Base-by-base conservation (phyloP, 2,888 invertebrate species). In the Celastrina argiolus region DNA sequence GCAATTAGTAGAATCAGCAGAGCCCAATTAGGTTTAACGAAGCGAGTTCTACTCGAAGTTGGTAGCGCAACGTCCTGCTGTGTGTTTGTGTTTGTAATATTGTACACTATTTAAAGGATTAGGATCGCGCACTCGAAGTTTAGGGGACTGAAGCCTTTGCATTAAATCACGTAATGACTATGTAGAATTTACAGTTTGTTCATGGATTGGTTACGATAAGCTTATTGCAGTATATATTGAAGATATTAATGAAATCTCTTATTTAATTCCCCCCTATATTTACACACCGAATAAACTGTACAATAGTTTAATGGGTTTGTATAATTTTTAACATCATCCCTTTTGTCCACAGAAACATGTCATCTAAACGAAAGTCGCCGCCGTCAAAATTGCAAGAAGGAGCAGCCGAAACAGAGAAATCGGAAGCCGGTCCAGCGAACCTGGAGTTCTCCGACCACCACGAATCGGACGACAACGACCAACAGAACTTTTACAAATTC, bases 281-380 rank as follows among this genome's bases (percentile, higher is more conserved):
- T n/a, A n/a, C n/a, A n/a, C n/a, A n/a, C n/a, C n/a, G n/a, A n/a
- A n/a, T n/a, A n/a, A n/a, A n/a, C n/a, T n/a, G n/a, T n/a, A n/a
- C n/a, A n/a, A n/a, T n/a, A n/a, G n/a, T n/a, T 18, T 10, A 41
- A 45, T 8, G 18, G 18, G n/a, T n/a, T n/a, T 36, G 39, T 26
- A 6, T 28, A 36, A 5, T 16, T 8, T 36, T 22, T 39, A 26
- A 59, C 6, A 6, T 31, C 5, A n/a, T n/a, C n/a, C n/a, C 16
- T 63, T 86, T 91, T 92, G 87, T 94, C 93, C 73, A 42, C 94
- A 96, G 96, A 94, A 97, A 95, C 93, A 97, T 97, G 97, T 97
- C 97, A 94, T 97, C 97, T 92, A 97, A 97, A 95, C 95, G 97
- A 92, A 97, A 97, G 93, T 97, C 97, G 88, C 97, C 97, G 88